A percentile compares a stretch with the other conserved stretches of the same genome.
Evolutionary conservation across 2,113 vertebrate genomes (phyloP).

Genomic region (Pituophis catenifer): DNA sequence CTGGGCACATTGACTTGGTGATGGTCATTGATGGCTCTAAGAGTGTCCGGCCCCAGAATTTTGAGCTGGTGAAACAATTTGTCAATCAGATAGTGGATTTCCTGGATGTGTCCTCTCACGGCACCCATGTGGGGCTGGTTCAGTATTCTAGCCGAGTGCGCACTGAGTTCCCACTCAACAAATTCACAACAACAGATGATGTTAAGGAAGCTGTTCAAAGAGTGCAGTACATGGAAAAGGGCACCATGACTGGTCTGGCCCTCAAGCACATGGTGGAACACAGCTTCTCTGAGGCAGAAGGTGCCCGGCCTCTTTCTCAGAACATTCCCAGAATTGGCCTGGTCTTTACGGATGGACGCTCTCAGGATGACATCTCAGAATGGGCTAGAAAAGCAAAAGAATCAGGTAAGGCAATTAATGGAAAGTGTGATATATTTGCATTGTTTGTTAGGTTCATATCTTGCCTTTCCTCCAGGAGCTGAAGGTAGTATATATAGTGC

Average conservation of each 20-base stretch:
- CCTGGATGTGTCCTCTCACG: constrained; percentile 85
- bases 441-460: not conserved
- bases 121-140: constrained; percentile 89
- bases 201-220: constrained; percentile 90
- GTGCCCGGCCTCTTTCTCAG: constrained; percentile 73
- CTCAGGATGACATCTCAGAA: constrained; percentile 93
- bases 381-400: constrained; percentile 91
- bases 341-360: constrained; percentile 95
- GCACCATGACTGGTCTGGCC: constrained; percentile 94
- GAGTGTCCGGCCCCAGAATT: constrained; percentile 94
- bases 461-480: not conserved
- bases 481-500: not conserved
- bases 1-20: constrained; percentile 88
- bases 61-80: constrained; percentile 95
- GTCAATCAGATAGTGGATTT: constrained; percentile 95
- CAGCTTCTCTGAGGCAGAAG: constrained; percentile 87
- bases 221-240: constrained; percentile 97
- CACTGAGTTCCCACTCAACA: constrained; percentile 91
- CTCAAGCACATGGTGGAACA: constrained; percentile 95
- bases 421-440: not conserved
- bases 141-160: constrained; percentile 95
- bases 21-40: constrained; percentile 94
- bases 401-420: constrained; percentile 73
- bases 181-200: constrained; percentile 81
- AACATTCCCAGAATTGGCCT: constrained; percentile 86